Conservation (phyloP, 1,140 invertebrate genomes). For the Pseudachorutes palmiensis region DNA sequence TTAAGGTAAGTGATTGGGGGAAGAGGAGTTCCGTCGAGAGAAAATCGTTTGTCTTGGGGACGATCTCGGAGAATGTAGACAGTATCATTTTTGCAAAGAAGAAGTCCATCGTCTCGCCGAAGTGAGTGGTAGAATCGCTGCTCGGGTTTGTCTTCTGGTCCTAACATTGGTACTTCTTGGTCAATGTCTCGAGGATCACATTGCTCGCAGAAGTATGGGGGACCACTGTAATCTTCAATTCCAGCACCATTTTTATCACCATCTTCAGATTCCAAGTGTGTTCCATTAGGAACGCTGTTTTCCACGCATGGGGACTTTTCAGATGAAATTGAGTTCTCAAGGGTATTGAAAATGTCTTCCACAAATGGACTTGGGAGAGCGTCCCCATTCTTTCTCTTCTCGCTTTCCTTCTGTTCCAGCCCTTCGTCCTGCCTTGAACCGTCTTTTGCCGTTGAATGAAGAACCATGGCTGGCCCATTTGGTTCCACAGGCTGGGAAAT, state of each 20-base stretch:
- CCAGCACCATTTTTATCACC: too few species aligned
- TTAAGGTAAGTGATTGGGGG: conserved; percentile 61
- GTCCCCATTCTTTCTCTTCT: too few species aligned
- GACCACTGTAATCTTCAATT: too few species aligned
- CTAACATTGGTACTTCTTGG: conserved; percentile 80
- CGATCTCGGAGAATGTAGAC: conserved; percentile 86
- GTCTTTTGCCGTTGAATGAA: too few species aligned
- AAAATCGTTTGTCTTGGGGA: conserved; percentile 45
- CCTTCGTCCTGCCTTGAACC: too few species aligned
- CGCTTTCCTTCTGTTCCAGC: too few species aligned
- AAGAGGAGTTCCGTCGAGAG: conserved; percentile 37
- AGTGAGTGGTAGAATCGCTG: conserved; percentile 73
- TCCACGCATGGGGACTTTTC: too few species aligned
- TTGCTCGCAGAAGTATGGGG: conserved; percentile 79
- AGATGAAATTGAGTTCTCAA: too few species aligned
- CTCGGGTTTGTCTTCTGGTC: conserved; percentile 46
- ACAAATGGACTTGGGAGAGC: too few species aligned
- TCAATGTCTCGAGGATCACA: conserved; percentile 68
- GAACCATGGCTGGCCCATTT: too few species aligned
- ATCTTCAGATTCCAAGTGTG: conserved; percentile 16
- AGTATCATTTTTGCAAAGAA: conserved; percentile 60
- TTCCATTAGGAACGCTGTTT: conserved; percentile 22
- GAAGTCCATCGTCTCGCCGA: conserved; percentile 59
- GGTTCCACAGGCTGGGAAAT: too few species aligned
- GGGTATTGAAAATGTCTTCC: too few species aligned